These are phyloP conservation scores for Physella acuta DNA, from an alignment of 1,140 invertebrate species.

Conservation along the genomic window DNA sequence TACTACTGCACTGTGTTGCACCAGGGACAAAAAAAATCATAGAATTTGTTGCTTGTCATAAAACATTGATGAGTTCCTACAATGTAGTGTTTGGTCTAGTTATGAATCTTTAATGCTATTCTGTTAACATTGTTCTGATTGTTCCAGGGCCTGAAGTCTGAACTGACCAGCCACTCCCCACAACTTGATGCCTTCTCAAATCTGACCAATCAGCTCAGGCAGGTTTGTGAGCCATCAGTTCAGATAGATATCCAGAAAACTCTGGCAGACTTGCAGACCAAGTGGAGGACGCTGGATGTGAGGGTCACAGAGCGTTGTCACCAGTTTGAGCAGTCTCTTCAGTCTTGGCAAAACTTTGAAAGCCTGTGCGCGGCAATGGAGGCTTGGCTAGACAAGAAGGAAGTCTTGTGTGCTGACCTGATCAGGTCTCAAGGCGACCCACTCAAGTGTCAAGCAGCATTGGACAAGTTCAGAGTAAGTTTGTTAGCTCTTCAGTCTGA, in stretches of 20 bases:
- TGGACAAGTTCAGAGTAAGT: constrained; percentile 45
- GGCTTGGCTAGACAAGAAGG: constrained; percentile 47
- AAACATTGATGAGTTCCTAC: too few relatives aligned
- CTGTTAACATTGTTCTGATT: background rate
- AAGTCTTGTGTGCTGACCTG: constrained; percentile 42
- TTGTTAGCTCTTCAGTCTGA: background rate
- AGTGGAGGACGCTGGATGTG: constrained; percentile 35
- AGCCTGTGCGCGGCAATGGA: constrained; percentile 35
- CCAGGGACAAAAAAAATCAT: too few relatives aligned
- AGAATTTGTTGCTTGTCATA: too few relatives aligned
- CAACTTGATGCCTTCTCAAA: constrained; percentile 37
- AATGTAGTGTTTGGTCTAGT: background rate
- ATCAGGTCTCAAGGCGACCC: constrained; percentile 34
- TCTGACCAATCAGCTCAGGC: constrained; percentile 37
- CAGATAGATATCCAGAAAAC: constrained; percentile 44
- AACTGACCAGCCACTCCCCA: too few relatives aligned
- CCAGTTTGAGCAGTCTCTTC: constrained; percentile 38
- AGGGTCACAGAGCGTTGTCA: constrained; percentile 36
- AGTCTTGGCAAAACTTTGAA: constrained; percentile 50
- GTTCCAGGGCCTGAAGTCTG: too few relatives aligned
- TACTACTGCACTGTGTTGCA: too few relatives aligned
- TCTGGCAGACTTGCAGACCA: constrained; percentile 39
- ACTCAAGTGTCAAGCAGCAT: constrained; percentile 33
- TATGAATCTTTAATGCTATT: background rate
- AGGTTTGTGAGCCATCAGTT: constrained; percentile 50